Evolutionary conservation across 2,888 invertebrate genomes (phyloP), one percentile per base, ranked within the genome.

Genomic region (Chorisops tibialis): DNA sequence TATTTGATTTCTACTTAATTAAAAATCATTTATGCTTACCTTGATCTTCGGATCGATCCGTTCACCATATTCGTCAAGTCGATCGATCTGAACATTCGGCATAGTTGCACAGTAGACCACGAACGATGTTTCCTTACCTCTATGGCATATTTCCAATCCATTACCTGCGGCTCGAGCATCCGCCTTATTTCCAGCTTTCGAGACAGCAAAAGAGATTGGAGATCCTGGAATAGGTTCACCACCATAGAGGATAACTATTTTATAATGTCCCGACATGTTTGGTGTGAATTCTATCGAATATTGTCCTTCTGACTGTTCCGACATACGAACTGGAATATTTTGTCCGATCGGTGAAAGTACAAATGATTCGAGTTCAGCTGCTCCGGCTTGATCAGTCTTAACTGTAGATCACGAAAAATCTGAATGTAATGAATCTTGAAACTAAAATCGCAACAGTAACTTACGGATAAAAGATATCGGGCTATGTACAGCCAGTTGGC

Each of bases 281-380:
- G 96, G 96, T 52, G 89, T 83, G 74, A 96, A 89, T 66, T 93
- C 89, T 54, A 96, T 88, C 68, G 89, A 83, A 70, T 87, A 85
- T 11, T 82, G 76, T 22, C 82, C 81, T 63, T 91, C 89, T 54
- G 89, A 87, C 19, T 91, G 81, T 18, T 82, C 81, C 45, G 80
- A 83, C 14, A 93, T 85, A 72, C 91, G 88, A 4, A 94, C 86
- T 0, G 93, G 89, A 37, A 96, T 80, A 63, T 87, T 86, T 70
- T 91, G 87, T 49, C 93, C 93, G 22, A 90, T 85, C 21, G 96
- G 93, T 67, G 93, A 91, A 43, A 92, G 89, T 43, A 94, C 92
- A 45, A 88, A 87, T 3, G 95, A 90, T 73, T 93, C 93, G 50
- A 96, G 76, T 70, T 93, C 92, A 1, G 93, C 93, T 54, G 88